Conservation (phyloP, 2,888 invertebrate genomes). For the Drosophila sordidula region DNA sequence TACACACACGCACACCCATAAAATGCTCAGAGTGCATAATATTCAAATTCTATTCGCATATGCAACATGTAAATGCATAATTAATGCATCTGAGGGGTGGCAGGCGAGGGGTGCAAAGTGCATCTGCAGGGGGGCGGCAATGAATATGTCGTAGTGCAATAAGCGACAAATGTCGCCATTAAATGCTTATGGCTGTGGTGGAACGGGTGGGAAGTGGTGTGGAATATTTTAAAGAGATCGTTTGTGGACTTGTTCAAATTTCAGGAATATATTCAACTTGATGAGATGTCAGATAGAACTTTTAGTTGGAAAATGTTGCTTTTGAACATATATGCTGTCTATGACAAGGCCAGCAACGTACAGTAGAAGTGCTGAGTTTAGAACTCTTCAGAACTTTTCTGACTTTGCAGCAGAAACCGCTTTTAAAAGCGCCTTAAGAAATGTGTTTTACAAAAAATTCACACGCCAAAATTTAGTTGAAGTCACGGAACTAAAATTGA, state of each 20-base stretch:
- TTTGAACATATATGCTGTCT: too few species aligned
- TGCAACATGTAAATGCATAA: slow-evolving; percentile 64
- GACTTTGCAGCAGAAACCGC: background rate
- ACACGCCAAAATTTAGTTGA: slow-evolving; percentile 61
- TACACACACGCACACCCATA: slow-evolving; percentile 3
- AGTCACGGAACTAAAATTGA: slow-evolving; percentile 14
- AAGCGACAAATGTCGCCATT: slow-evolving; percentile 58
- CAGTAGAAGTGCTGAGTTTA: background rate
- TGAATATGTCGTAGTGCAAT: slow-evolving; percentile 46
- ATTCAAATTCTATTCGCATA: slow-evolving; percentile 56
- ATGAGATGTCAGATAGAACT: background rate
- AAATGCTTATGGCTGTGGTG: slow-evolving; percentile 33
- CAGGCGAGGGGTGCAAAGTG: background rate
- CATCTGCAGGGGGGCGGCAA: slow-evolving; percentile 14
- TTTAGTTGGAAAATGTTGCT: too few species aligned
- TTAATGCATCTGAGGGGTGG: slow-evolving; percentile 35
- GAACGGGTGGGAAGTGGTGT: background rate
- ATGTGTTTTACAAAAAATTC: slow-evolving; percentile 35
- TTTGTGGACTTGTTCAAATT: slow-evolving; percentile 5
- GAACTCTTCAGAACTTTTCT: background rate
- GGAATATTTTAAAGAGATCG: slow-evolving; percentile 34
- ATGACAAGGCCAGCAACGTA: too few species aligned
- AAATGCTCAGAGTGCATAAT: slow-evolving; percentile 44
- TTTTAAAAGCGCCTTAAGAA: slow-evolving; percentile 4
- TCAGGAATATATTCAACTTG: background rate